Conservation (phyloP, 2,113 vertebrate genomes). For the Boleophthalmus pectinirostris region DNA sequence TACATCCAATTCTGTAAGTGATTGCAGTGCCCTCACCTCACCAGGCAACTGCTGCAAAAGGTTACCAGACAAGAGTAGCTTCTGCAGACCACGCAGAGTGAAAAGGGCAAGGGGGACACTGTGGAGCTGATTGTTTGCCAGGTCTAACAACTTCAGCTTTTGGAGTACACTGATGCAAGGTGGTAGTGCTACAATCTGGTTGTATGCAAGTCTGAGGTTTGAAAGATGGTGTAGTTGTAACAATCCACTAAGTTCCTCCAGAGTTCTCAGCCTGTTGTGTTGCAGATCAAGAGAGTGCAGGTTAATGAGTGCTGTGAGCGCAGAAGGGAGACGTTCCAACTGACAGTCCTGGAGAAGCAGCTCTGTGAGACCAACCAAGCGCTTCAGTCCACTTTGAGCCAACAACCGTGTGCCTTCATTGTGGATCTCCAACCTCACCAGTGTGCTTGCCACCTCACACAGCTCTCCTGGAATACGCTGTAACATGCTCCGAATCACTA, state of each 20-base stretch:
- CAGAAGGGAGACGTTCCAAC: constrained; percentile 76
- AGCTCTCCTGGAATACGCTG: constrained; percentile 73
- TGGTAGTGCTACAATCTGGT: constrained; percentile 64
- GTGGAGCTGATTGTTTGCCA: constrained; percentile 75
- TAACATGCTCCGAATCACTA: constrained; percentile 67
- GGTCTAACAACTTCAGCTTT: constrained; percentile 74
- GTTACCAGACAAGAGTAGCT: constrained; percentile 75
- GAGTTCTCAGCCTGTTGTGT: constrained; percentile 71
- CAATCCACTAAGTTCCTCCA: constrained; percentile 77
- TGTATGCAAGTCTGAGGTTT: constrained; percentile 73
- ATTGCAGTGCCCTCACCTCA: constrained; percentile 65
- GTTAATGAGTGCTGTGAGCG: constrained; percentile 62
- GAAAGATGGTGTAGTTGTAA: constrained; percentile 73
- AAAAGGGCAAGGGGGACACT: constrained; percentile 74
- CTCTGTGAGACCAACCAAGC: constrained; percentile 64
- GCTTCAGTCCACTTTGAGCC: constrained; percentile 69
- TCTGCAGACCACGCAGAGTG: constrained; percentile 67
- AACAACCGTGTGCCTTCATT: constrained; percentile 75
- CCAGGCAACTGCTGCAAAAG: constrained; percentile 67
- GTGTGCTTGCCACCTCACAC: constrained; percentile 67
- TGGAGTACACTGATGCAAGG: constrained; percentile 67
- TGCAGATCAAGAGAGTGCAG: constrained; percentile 74
- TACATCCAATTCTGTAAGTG: constrained; percentile 73
- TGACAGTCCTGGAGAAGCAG: constrained; percentile 76
- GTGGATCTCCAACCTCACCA: constrained; percentile 70